Percentiles rank a stretch among this genome's conserved stretches.
phyloP scores from a whole-genome alignment of 1,140 invertebrate genomes.

The Araneus ventricosus region DNA sequence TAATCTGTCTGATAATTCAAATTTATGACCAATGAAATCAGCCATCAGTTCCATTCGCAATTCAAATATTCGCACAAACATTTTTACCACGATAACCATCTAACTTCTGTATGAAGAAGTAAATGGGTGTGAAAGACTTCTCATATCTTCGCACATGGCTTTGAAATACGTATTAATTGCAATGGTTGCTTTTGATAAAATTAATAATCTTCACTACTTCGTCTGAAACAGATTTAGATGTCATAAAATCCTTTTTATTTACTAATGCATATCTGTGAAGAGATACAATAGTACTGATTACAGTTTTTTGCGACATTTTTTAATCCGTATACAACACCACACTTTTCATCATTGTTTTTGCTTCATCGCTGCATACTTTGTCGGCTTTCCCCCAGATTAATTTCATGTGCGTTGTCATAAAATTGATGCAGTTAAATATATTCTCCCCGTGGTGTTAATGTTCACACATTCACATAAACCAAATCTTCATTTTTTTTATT shows the following conservation, averaged over 20 bases:
- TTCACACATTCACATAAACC: no score
- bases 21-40: slow-evolving; percentile 1
- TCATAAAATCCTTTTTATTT: not conserved
- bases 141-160: slow-evolving; percentile 74
- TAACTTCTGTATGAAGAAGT: slow-evolving; percentile 43
- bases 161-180: slow-evolving; percentile 70
- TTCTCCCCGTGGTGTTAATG: no score
- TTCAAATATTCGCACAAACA: slow-evolving; percentile 62
- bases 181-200: slow-evolving; percentile 72
- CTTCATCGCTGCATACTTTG: no score
- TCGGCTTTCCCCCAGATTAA: no score
- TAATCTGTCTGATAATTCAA: no score
- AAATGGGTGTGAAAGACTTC: slow-evolving; percentile 30
- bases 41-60: slow-evolving; percentile 53
- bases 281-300: not conserved
- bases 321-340: no score
- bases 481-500: no score
- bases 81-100: slow-evolving; percentile 12
- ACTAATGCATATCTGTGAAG: slow-evolving; percentile 12
- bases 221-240: slow-evolving; percentile 4
- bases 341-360: no score
- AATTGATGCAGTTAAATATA: no score
- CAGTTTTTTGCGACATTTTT: no score
- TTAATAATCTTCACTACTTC: slow-evolving; percentile 35
- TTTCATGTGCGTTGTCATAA: not conserved